Evolutionary conservation across 2,797 vertebrate species (phyloP).

Genomic region (Taeniopygia guttata): DNA sequence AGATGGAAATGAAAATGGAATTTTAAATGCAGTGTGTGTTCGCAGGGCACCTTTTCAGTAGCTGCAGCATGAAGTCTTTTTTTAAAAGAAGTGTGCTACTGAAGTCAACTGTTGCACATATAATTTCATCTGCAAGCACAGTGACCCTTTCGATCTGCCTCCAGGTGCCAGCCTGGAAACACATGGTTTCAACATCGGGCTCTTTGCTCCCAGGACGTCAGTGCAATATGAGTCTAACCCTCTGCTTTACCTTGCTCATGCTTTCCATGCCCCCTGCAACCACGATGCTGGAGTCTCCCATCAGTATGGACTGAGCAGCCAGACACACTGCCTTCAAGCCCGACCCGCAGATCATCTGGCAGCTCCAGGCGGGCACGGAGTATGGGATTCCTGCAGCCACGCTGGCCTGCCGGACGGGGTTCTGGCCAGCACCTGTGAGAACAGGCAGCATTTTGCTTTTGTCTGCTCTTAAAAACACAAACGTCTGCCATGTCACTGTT

Average conservation of each 20-base stretch:
- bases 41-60: background rate
- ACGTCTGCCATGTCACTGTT: fast-evolving
- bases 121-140: background rate
- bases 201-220: background rate
- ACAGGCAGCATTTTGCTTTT: background rate
- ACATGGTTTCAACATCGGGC: background rate
- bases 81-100: background rate
- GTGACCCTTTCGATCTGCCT: background rate
- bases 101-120: background rate
- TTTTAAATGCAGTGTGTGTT: background rate
- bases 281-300: constrained; percentile 85
- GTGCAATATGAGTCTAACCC: fast-evolving
- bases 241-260: constrained; percentile 89
- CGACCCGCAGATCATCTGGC: constrained; percentile 97
- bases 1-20: background rate
- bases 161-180: background rate
- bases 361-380: constrained; percentile 91
- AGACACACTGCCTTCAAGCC: constrained; percentile 93
- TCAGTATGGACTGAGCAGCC: constrained; percentile 87
- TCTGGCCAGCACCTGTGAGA: constrained; percentile 89
- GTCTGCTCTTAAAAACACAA: background rate
- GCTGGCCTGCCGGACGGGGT: constrained; percentile 89
- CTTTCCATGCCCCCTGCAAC: constrained; percentile 97
- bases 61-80: background rate
- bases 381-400: constrained; percentile 89